phyloP scores from a whole-genome alignment of 2,888 invertebrate genomes.

The Tenthredo amoena region DNA sequence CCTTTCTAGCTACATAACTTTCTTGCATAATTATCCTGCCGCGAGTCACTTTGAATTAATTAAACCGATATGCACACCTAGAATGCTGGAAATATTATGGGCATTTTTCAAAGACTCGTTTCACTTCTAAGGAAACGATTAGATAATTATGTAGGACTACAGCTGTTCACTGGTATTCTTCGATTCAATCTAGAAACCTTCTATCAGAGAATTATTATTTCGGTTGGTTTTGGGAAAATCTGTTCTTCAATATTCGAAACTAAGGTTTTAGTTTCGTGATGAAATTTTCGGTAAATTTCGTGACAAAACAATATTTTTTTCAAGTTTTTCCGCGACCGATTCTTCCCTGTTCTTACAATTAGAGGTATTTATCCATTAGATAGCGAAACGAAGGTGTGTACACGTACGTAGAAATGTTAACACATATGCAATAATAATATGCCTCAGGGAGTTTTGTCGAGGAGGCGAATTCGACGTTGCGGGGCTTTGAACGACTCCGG shows the following conservation, averaged over 20 bases:
- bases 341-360: background rate
- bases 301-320: too few species aligned
- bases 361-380: background rate
- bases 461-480: constrained; percentile 3
- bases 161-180: background rate
- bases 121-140: background rate
- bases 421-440: constrained; percentile 9
- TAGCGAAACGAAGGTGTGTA: background rate
- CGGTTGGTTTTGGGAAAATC: background rate
- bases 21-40: background rate
- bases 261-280: background rate
- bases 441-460: background rate
- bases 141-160: background rate
- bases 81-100: constrained; percentile 7
- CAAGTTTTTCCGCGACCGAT: too few species aligned
- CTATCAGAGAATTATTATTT: background rate
- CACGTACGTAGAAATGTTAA: background rate
- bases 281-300: too few species aligned
- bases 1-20: background rate
- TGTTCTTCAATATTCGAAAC: background rate
- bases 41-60: background rate
- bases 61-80: background rate
- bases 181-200: background rate
- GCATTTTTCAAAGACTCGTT: constrained; percentile 7
- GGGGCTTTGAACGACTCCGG: background rate